A percentile compares a stretch with the other conserved stretches of the same genome.
Conservation (phyloP, 2,797 vertebrate species). For the Acrossocheilus fasciatus region DNA sequence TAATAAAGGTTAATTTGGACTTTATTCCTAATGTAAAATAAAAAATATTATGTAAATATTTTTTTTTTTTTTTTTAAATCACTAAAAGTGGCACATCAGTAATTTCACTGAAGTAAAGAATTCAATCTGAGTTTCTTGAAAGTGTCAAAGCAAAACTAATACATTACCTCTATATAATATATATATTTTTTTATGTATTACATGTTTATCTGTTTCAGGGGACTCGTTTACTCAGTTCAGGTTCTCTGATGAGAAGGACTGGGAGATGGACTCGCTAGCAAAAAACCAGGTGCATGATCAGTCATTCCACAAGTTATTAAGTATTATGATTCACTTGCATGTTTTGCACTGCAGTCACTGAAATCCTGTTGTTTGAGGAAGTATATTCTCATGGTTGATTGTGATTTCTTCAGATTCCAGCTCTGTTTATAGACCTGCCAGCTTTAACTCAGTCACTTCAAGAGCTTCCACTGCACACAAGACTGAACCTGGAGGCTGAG, state of each 20-base stretch:
- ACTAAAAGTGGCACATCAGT: neutral
- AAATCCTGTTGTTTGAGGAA: neutral
- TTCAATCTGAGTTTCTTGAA: neutral
- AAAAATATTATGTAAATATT: too few relatives aligned
- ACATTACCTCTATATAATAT: too few relatives aligned
- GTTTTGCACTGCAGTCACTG: neutral
- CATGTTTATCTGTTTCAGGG: conserved; percentile 74
- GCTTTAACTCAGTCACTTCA: conserved; percentile 84
- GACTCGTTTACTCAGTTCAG: conserved; percentile 93
- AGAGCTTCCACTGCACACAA: conserved; percentile 85
- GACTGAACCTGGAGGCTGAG: conserved; percentile 86
- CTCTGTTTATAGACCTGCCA: conserved; percentile 83
- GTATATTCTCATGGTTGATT: neutral
- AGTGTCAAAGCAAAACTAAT: neutral
- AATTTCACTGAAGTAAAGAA: neutral
- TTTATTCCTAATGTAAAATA: neutral
- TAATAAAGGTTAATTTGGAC: neutral
- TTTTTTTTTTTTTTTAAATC: too few relatives aligned
- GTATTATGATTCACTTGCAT: neutral
- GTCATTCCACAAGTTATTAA: conserved; percentile 2
- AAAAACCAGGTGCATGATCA: conserved; percentile 82
- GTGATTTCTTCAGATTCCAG: conserved; percentile 76
- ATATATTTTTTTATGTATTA: too few relatives aligned
- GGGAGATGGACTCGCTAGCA: conserved; percentile 83
- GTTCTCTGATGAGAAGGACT: conserved; percentile 93